Evolutionary conservation across 2,888 invertebrate genomes (phyloP).

Genomic region (Tiliacea citrago): DNA sequence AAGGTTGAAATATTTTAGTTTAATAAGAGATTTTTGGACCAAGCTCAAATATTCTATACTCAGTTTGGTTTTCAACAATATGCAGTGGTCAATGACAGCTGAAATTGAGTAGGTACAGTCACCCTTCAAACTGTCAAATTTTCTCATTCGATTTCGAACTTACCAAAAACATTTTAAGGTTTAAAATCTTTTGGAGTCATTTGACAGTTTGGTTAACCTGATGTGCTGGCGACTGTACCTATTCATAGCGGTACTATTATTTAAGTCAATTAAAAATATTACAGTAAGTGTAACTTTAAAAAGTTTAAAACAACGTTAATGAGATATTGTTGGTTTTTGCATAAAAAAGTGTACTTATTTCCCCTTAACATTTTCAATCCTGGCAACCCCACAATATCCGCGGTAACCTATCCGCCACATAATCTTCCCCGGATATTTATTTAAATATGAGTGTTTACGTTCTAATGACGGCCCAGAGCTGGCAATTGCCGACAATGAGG

Average conservation of each 20-base stretch:
- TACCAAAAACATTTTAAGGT: too few species aligned
- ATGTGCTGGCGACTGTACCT: too few species aligned
- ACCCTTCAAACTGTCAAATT: too few species aligned
- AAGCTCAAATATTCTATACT: background rate
- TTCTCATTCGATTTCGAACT: too few species aligned
- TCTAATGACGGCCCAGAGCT: conserved; percentile 78
- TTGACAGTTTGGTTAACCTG: too few species aligned
- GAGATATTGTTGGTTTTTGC: background rate
- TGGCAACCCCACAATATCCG: conserved; percentile 75
- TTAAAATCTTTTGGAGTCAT: too few species aligned
- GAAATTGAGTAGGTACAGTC: background rate
- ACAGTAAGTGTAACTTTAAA: too few species aligned
- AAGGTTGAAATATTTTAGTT: conserved; percentile 40
- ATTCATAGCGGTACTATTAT: background rate
- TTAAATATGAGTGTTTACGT: conserved; percentile 81
- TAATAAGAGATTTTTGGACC: background rate
- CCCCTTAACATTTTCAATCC: background rate
- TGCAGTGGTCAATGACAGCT: too few species aligned
- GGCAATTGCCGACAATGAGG: conserved; percentile 73
- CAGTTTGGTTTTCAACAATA: too few species aligned
- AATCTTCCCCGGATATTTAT: conserved; percentile 79
- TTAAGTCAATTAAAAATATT: background rate
- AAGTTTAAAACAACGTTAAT: background rate
- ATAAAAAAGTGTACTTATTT: background rate
- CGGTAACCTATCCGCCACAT: conserved; percentile 72